Evolutionary conservation across 2,888 invertebrate genomes (phyloP).

Genomic region (Notodonta dromedarius): DNA sequence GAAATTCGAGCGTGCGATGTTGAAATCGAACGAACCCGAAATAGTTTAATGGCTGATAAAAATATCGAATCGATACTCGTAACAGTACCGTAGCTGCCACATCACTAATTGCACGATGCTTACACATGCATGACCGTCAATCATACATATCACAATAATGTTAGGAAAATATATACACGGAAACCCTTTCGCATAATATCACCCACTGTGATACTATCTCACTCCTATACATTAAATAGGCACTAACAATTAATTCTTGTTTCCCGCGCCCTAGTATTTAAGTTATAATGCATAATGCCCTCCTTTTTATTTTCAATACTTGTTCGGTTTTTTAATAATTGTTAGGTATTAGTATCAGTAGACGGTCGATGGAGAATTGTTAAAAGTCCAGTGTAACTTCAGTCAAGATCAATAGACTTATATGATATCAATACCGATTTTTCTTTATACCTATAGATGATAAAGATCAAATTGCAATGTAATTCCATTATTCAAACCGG

Average conservation of each 20-base stretch:
- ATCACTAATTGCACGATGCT: conserved; percentile 35
- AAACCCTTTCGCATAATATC: conserved; percentile 35
- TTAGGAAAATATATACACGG: conserved; percentile 48
- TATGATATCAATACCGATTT: background rate
- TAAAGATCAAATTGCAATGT: conserved; percentile 14
- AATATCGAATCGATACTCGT: conserved; percentile 3
- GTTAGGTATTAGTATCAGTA: background rate
- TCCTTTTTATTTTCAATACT: conserved; percentile 42
- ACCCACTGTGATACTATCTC: conserved; percentile 37
- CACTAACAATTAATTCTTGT: conserved; percentile 54
- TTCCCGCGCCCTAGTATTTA: conserved; percentile 37
- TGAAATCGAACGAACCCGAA: conserved; percentile 25
- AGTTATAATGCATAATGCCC: conserved; percentile 46
- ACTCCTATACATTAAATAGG: conserved; percentile 54
- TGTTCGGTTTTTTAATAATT: conserved; percentile 17
- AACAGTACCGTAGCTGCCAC: background rate
- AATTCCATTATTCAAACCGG: conserved; percentile 24
- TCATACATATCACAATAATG: conserved; percentile 54
- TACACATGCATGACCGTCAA: conserved; percentile 44
- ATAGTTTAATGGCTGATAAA: conserved; percentile 18
- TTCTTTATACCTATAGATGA: background rate
- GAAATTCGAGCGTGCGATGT: conserved; percentile 18
- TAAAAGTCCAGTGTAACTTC: background rate
- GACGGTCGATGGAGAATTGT: background rate
- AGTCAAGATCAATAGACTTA: background rate